phyloP scores from a whole-genome alignment of 2,797 vertebrate species.

The Scleropages formosus region DNA sequence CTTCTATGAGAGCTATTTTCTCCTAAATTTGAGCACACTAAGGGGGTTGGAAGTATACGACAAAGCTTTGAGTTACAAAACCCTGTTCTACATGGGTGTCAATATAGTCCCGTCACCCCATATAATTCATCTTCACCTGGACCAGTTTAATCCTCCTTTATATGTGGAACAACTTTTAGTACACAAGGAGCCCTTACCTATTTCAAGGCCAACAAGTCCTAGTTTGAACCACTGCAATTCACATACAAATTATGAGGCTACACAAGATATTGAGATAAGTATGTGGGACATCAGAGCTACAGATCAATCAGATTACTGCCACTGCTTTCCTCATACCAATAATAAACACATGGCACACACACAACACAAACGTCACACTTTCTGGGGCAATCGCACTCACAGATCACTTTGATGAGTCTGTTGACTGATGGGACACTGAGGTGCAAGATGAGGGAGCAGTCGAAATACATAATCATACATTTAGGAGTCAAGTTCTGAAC shows the following conservation, averaged over 20 bases:
- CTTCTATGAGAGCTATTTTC: constrained; percentile 15
- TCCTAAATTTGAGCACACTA: constrained; percentile 6
- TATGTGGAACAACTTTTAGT: constrained; percentile 22
- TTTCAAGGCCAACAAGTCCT: constrained; percentile 1
- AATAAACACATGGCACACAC: constrained; percentile 11
- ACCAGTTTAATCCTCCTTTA: neutral
- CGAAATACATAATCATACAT: constrained; percentile 26
- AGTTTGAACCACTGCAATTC: neutral
- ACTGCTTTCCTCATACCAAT: constrained; percentile 31
- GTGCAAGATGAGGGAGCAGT: constrained; percentile 35
- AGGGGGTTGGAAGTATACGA: neutral
- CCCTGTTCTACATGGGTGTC: neutral
- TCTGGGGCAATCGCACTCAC: constrained; percentile 27
- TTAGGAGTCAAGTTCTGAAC: constrained; percentile 17
- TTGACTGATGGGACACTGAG: constrained; percentile 16
- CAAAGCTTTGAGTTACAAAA: too few relatives aligned
- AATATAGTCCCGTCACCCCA: too few relatives aligned
- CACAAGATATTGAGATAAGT: constrained; percentile 33
- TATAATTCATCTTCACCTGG: too few relatives aligned
- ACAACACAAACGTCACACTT: neutral
- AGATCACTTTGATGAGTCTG: constrained; percentile 31
- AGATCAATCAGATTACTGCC: constrained; percentile 24
- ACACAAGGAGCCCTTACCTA: neutral
- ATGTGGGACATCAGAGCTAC: constrained; percentile 35
- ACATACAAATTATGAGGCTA: neutral